Base-by-base conservation (phyloP, 2,797 vertebrate species). In the Phoebastria nigripes region DNA sequence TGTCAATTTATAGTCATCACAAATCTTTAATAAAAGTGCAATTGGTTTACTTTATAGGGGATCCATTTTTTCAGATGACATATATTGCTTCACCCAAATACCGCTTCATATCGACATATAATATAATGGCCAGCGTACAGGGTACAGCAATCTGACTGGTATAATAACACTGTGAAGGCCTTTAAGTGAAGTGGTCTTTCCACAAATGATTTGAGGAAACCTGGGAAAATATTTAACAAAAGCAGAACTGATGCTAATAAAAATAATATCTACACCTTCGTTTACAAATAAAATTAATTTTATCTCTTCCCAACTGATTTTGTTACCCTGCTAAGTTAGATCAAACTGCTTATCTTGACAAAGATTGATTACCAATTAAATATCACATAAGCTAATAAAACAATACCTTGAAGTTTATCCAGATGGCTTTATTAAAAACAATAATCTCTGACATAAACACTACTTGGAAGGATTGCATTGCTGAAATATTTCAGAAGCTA, bases 341-440 rank as follows among this genome's bases (percentile, higher is more conserved):
- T 93, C 94, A 97, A 97, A 91, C 78, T 93, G 89, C 78, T 96
- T 95, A 97, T 96, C 97, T 97, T 44, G n/a, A 97, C 93, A 96
- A 95, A 97, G 95, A 97, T 81, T 95, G 90, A 97, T 96, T 97
- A 93, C 65, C 81, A 96, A 90, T 97, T 97, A 98, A 96, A 87
- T 93, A 79, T 65, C 28, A 1, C 62, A 85, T 89, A 95, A 95
- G 25, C 35, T 85, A 94, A 93, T 91, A 96, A 91, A 97, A 89
- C 58, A 18, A 94, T 97, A 82, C 15, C 28, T 97, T 93, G 82
- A 95, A 94, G 56, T 97, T 96, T 95, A 94, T 95, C 71, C 86
- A 96, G 83, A 94, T 85, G 96, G 94, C 62, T 95, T 94, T 97
- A 95, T 97, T 97, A 97, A 97, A 97, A 95, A 96, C 5, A 55